phyloP scores from a whole-genome alignment of 64 coral and sea anemone genomes.

The Actinia tenebrosa region DNA sequence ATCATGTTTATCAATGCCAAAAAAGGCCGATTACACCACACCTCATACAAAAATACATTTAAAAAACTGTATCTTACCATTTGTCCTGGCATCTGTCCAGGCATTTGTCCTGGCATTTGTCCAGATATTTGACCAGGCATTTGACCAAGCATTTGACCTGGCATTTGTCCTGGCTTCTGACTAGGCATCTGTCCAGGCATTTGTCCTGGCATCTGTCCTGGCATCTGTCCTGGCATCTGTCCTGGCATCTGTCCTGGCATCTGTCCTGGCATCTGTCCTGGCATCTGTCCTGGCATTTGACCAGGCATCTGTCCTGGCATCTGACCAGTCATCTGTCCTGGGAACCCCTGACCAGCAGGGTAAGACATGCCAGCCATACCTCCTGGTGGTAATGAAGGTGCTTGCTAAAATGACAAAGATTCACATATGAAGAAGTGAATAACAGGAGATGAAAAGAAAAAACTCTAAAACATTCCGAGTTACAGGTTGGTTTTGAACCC shows the following conservation, averaged over 20 bases:
- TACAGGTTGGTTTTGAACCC: no score
- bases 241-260: neutral
- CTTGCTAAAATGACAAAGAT: neutral
- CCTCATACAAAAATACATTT: neutral
- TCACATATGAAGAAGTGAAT: neutral
- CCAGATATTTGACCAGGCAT: neutral
- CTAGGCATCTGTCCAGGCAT: neutral
- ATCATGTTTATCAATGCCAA: no score
- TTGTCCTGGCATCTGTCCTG: neutral
- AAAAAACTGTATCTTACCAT: neutral
- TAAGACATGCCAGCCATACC: neutral
- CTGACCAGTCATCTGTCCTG: neutral
- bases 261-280: neutral
- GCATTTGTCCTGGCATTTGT: neutral
- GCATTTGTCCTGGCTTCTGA: neutral
- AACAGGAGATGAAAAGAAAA: no score
- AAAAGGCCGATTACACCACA: no score
- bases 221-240: neutral
- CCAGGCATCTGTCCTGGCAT: neutral
- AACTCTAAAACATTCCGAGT: no score
- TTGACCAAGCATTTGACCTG: neutral
- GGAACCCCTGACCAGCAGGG: slow-evolving; percentile 12
- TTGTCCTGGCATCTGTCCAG: neutral
- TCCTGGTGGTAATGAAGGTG: slow-evolving; percentile 15
- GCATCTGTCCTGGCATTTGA: neutral